A percentile compares a stretch with the other conserved stretches of the same genome.
These are phyloP conservation scores for Neotragus pygmaeus DNA, from an alignment of 2,113 vertebrate genomes.

Conservation along the genomic window DNA sequence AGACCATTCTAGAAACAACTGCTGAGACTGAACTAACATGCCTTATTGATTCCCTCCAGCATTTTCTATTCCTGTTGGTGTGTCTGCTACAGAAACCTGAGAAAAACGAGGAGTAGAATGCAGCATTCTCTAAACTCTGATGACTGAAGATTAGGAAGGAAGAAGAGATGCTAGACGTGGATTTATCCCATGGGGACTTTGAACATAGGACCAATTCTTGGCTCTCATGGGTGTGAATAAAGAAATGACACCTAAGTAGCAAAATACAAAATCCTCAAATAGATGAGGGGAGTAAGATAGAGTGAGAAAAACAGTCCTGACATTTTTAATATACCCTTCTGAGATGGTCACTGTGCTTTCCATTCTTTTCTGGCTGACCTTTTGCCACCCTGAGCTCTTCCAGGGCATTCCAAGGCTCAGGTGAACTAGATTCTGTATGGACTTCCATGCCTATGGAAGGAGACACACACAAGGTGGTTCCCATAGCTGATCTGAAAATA, in stretches of 20 bases:
- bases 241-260: background rate
- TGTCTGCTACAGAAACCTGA: background rate
- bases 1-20: conserved; percentile 1
- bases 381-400: background rate
- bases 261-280: background rate
- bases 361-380: background rate
- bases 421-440: background rate
- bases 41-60: background rate
- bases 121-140: background rate
- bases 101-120: background rate
- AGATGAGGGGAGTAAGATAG: background rate
- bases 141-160: background rate
- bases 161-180: background rate
- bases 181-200: background rate
- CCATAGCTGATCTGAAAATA: background rate
- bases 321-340: background rate
- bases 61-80: background rate
- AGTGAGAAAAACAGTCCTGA: background rate
- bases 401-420: background rate
- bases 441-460: background rate
- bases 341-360: background rate
- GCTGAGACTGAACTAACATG: background rate
- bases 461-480: background rate
- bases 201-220: background rate
- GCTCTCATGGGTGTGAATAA: background rate